Base-by-base conservation (phyloP, 2,888 invertebrate species). In the Gibbula magus region DNA sequence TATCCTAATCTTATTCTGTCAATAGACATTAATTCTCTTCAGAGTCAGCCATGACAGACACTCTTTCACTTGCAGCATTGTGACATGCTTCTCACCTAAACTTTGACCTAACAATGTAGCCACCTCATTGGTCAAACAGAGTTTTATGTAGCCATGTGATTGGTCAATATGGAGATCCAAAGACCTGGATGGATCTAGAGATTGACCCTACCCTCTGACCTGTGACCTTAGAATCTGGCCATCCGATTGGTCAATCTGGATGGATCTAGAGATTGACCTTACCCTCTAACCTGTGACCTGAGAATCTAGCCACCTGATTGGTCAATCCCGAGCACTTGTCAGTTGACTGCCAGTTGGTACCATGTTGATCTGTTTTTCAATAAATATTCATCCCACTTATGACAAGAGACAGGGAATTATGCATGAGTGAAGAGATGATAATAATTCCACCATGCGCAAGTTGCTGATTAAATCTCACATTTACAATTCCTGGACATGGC, bases 341-440 rank as follows among this genome's bases (percentile, higher is more conserved):
- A 70, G 4, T 16, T 35, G 39, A 70, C 39, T 20, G 35, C 70
- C 70, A 35, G 35, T 70, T 39, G 29, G 8, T n/a, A 10, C 13
- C 18, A 70, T 70, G 70, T 20, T 70, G 35, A 70, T 70, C 39
- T 32, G 39, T 10, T 25, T 39, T 70, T 70, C 20, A 20, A 70
- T 70, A 70, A 70, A 70, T 70, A 70, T 70, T 70, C 70, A 70
- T 70, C 70, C n/a, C 13, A 18, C 35, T n/a, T 70, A 70, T 70
- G 70, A 70, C 32, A 20, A 10, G 16, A 70, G 70, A 70, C 35
- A 70, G 16, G n/a, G 35, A 70, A 35, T 32, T 35, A 70, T 39
- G 39, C 18, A 35, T 39, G 32, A 39, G 35, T 35, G 35, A 70
- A 39, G 29, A 18, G 32, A 35, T 20, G 70, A 35, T 20, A 70